phyloP scores from a whole-genome alignment of 1,140 invertebrate genomes.

The Bombus haemorrhoidalis region DNA sequence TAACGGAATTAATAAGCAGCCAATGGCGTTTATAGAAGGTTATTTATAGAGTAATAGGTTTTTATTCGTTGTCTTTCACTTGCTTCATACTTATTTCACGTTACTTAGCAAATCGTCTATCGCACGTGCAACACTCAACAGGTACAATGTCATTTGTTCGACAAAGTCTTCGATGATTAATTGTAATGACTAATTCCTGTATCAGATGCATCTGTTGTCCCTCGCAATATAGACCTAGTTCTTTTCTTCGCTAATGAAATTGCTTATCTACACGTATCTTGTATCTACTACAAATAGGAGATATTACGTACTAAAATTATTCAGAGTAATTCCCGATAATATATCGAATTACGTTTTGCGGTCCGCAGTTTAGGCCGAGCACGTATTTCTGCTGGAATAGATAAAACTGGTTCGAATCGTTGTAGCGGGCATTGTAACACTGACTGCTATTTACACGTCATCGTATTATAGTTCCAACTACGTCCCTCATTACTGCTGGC shows the following conservation, averaged over 20 bases:
- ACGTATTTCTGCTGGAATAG: conserved; percentile 9
- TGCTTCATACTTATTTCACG: not conserved
- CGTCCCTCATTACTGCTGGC: conserved; percentile 51
- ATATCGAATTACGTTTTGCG: not conserved
- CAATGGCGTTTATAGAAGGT: not conserved
- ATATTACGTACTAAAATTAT: not conserved
- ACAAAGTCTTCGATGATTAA: conserved; percentile 26
- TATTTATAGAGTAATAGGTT: not conserved
- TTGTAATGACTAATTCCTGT: conserved; percentile 28
- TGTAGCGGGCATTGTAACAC: conserved; percentile 42
- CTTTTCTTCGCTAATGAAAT: conserved; percentile 21
- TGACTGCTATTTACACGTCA: conserved; percentile 61
- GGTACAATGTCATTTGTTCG: not conserved
- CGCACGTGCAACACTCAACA: not conserved
- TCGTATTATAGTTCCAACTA: conserved; percentile 56
- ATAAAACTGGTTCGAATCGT: conserved; percentile 53
- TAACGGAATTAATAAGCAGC: not conserved
- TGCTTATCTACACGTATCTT: conserved; percentile 3
- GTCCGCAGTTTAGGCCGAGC: not conserved
- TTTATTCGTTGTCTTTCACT: not conserved
- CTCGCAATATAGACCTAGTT: not conserved
- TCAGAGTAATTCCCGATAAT: not conserved
- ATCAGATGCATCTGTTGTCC: conserved; percentile 10
- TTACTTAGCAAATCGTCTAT: not conserved
- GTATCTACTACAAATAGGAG: not conserved